These are phyloP conservation scores for Agrotis clavis DNA, from an alignment of 2,888 invertebrate genomes.

Conservation along the genomic window DNA sequence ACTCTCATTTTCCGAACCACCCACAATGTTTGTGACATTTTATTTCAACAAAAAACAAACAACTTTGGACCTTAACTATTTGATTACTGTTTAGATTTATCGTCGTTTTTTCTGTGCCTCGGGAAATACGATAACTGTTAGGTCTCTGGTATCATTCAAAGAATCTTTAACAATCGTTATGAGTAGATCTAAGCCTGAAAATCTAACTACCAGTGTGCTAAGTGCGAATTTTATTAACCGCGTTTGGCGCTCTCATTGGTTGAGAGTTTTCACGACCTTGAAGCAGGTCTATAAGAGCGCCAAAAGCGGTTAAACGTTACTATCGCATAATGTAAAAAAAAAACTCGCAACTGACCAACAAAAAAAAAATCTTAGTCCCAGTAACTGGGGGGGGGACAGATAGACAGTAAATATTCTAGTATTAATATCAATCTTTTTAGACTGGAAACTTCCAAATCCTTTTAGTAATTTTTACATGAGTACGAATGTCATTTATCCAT, in stretches of 20 bases:
- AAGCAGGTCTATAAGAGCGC: too few species aligned
- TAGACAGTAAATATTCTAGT: neutral
- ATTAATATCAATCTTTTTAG: neutral
- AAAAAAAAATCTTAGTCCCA: too few species aligned
- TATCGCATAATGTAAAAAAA: too few species aligned
- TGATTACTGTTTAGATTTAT: conserved; percentile 25
- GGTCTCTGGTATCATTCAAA: neutral
- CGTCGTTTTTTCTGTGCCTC: neutral
- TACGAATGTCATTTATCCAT: too few species aligned
- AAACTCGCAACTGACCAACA: too few species aligned
- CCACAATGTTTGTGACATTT: conserved; percentile 37
- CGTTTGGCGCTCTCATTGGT: too few species aligned
- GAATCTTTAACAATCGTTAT: neutral
- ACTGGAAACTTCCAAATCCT: neutral
- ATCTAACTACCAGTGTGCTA: too few species aligned
- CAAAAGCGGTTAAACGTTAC: too few species aligned
- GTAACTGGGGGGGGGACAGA: neutral
- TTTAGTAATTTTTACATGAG: too few species aligned
- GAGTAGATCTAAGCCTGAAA: neutral
- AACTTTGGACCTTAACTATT: conserved; percentile 18
- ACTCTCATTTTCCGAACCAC: neutral
- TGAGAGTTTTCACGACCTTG: too few species aligned
- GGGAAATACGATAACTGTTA: neutral
- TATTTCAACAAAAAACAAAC: conserved; percentile 18
- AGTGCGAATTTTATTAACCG: too few species aligned